Evolutionary conservation across 2,888 invertebrate genomes (phyloP).

Genomic region (Leptothorax acervorum): DNA sequence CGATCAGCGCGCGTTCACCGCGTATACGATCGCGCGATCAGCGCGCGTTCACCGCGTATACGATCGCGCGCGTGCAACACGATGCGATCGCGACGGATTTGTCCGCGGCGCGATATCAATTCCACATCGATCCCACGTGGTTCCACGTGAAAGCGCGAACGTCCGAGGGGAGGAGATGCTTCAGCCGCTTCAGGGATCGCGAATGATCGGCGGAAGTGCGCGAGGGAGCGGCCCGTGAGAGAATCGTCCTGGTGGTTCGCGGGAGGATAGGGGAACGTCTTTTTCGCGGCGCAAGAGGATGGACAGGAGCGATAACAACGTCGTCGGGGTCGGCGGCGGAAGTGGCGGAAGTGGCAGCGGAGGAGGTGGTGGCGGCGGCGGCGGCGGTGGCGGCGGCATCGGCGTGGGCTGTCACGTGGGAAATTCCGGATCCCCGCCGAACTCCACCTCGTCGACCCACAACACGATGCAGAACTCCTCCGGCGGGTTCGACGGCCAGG

Average conservation of each 20-base stretch:
- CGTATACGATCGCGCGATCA: too few relatives aligned
- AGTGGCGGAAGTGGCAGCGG: background rate
- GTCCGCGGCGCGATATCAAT: conserved; percentile 15
- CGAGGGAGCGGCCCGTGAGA: conserved; percentile 53
- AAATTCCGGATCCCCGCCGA: conserved; percentile 78
- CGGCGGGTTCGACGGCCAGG: conserved; percentile 79
- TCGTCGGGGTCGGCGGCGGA: conserved; percentile 67
- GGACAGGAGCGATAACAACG: conserved; percentile 80
- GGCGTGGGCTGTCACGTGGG: conserved; percentile 68
- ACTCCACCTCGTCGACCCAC: conserved; percentile 77
- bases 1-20: too few relatives aligned
- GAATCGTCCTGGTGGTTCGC: conserved; percentile 39
- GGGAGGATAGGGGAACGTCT: conserved; percentile 15
- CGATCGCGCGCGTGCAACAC: background rate
- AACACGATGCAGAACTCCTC: conserved; percentile 76
- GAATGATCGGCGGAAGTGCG: conserved; percentile 41
- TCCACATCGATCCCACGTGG: background rate
- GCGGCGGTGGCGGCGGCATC: conserved; percentile 50
- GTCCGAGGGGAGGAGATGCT: conserved; percentile 15
- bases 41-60: too few relatives aligned
- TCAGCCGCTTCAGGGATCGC: conserved; percentile 11
- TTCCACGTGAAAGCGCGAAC: conserved; percentile 14
- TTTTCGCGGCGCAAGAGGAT: conserved; percentile 62
- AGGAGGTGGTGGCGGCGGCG: background rate
- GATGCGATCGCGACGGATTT: conserved; percentile 27